These are phyloP conservation scores for Adelges cooleyi DNA, from an alignment of 1,140 invertebrate genomes.

Conservation along the genomic window DNA sequence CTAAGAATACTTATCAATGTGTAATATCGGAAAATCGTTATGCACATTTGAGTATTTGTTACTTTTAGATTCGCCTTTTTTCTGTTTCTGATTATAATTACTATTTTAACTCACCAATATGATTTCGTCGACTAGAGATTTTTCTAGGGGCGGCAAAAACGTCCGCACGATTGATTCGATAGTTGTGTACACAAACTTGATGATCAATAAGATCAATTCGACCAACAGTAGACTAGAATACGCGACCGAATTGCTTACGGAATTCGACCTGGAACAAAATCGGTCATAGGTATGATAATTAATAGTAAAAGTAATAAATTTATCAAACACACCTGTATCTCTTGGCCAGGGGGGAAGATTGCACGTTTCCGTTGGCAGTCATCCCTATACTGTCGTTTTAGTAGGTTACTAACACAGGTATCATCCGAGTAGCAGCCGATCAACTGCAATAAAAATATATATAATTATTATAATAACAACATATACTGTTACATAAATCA, in stretches of 20 bases:
- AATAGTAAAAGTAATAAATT: neutral
- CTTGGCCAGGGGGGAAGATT: neutral
- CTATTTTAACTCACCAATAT: conserved; percentile 48
- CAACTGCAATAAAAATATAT: too few species aligned
- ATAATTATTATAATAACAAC: too few species aligned
- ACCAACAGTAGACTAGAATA: conserved; percentile 27
- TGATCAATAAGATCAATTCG: conserved; percentile 31
- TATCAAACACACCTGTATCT: conserved; percentile 14
- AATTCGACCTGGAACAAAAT: neutral
- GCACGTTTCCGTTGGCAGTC: neutral
- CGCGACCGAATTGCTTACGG: conserved; percentile 6
- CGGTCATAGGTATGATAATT: too few species aligned
- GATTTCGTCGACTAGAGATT: conserved; percentile 49
- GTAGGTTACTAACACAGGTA: too few species aligned
- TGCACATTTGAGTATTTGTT: too few species aligned
- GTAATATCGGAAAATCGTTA: too few species aligned
- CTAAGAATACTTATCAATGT: too few species aligned
- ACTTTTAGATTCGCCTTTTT: too few species aligned
- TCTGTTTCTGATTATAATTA: too few species aligned
- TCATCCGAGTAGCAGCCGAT: too few species aligned
- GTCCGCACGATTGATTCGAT: conserved; percentile 41
- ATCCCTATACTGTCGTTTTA: neutral
- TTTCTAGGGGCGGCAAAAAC: conserved; percentile 43
- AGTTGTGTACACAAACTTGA: conserved; percentile 30
- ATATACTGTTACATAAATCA: too few species aligned